Evolutionary conservation across 2,797 vertebrate species (phyloP).

Genomic region (Sylvia borin): DNA sequence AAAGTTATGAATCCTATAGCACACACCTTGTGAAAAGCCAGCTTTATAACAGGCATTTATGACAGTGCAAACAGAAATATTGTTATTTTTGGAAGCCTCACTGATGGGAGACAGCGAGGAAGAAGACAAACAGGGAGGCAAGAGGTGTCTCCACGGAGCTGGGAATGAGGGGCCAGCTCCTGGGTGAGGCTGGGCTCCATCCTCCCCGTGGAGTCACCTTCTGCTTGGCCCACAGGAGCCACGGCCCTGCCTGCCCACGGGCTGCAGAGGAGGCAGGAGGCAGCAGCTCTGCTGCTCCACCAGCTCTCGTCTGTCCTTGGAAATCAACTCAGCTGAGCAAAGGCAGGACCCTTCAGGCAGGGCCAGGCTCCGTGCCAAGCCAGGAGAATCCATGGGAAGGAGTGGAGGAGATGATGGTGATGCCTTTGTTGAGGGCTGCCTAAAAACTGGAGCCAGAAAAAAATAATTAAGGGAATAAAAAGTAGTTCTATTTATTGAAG

Average conservation of each 20-base stretch:
- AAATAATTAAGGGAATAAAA: background rate
- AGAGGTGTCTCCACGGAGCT: background rate
- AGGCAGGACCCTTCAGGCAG: background rate
- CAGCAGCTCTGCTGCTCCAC: background rate
- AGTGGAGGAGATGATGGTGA: background rate
- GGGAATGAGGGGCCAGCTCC: background rate
- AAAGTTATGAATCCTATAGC: too few species aligned
- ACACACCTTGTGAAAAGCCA: too few species aligned
- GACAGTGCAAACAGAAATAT: background rate
- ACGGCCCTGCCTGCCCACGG: background rate
- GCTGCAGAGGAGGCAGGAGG: background rate
- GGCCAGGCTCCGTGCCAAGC: background rate
- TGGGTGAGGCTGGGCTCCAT: background rate
- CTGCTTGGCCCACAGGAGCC: background rate
- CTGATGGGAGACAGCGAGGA: rapidly evolving
- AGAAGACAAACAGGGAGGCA: background rate
- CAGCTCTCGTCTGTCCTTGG: background rate
- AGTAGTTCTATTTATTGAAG: background rate
- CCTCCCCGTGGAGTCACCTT: background rate
- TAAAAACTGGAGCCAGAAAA: background rate
- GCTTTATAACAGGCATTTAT: too few species aligned
- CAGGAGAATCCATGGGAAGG: background rate
- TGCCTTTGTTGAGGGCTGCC: background rate
- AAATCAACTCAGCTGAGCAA: background rate
- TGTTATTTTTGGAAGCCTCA: background rate